Conservation (phyloP, 1,140 invertebrate species). For the Eueides isabella region DNA sequence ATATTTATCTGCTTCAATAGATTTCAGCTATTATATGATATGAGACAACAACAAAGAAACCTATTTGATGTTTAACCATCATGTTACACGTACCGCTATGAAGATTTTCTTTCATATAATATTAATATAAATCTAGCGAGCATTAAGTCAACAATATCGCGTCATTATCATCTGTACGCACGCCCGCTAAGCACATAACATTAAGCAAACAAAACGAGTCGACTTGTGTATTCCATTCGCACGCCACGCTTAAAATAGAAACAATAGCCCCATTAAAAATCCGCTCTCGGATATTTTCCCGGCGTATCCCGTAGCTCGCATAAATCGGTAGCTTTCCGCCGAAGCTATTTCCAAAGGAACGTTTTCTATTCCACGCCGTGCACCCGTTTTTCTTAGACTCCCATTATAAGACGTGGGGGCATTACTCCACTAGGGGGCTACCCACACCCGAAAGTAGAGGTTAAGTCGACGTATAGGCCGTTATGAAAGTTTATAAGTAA, state of each 20-base stretch:
- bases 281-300: conserved; percentile 78
- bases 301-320: conserved; percentile 75
- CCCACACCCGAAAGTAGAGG: conserved; percentile 73
- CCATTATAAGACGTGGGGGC: conserved; percentile 72
- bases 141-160: conserved; percentile 37
- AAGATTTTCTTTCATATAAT: conserved; percentile 13
- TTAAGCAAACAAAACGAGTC: conserved; percentile 57
- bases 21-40: too few relatives aligned
- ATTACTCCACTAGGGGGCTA: conserved; percentile 44
- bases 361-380: conserved; percentile 79
- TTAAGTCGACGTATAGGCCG: conserved; percentile 81
- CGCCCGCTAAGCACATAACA: conserved; percentile 50
- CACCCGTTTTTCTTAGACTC: conserved; percentile 80
- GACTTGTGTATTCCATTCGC: conserved; percentile 78
- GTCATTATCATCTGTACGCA: conserved; percentile 52
- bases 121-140: conserved; percentile 28
- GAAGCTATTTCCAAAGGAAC: conserved; percentile 80
- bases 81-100: neutral
- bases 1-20: too few relatives aligned
- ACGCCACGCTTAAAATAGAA: conserved; percentile 80
- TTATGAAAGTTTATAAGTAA: conserved; percentile 82
- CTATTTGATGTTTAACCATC: neutral
- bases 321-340: conserved; percentile 81
- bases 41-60: too few relatives aligned
- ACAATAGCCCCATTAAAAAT: conserved; percentile 81